Evolutionary conservation across 1,140 invertebrate genomes (phyloP), one percentile per base, ranked within the genome.

Genomic region (Phymastichus coffea): DNA sequence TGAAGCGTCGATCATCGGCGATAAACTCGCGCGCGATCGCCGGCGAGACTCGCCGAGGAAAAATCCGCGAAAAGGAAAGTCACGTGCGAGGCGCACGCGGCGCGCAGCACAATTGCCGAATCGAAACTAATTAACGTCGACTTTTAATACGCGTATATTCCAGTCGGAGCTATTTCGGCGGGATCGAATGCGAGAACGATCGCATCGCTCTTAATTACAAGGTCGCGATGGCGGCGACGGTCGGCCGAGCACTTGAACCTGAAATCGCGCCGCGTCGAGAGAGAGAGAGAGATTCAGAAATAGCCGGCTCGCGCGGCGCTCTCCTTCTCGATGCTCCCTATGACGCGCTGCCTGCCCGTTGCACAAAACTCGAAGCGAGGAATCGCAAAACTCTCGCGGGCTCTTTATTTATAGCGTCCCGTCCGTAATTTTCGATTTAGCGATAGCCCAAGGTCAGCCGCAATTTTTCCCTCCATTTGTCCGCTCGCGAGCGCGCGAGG

Each of bases 401-500:
- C 41, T 49, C 44, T 37, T 48, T 58, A 58, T 58, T 58, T 58
- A 58, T 58, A 58, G 47, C 38, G 35, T n/a, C n/a, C 46, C 35
- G 56, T 51, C 56, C 22, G 56, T 52, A 43, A 52, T 44, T 52
- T 58, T 52, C 40, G 47, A 58, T 58, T 58, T 58, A 52, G 38
- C 38, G 38, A 58, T 58, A 52, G 7, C 17, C 52, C 47, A 58
- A 58, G 47, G 48, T 52, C 57, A 23, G 20, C 4, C 33, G 38
- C 47, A 49, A 58, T 51, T 58, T 51, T 58, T 49, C 46, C 38
- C 47, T 35, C 37, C 56, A 58, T 58, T 58, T 58, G 47, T 58
- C 37, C 38, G 56, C 37, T 41, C 40, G 33, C n/a, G n/a, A n/a
- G n/a, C n/a, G n/a, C 49, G 44, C 9, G 54, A 37, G 23, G 33